These are phyloP conservation scores for Phorcus lineatus DNA, from an alignment of 2,888 invertebrate species.

Conservation along the genomic window DNA sequence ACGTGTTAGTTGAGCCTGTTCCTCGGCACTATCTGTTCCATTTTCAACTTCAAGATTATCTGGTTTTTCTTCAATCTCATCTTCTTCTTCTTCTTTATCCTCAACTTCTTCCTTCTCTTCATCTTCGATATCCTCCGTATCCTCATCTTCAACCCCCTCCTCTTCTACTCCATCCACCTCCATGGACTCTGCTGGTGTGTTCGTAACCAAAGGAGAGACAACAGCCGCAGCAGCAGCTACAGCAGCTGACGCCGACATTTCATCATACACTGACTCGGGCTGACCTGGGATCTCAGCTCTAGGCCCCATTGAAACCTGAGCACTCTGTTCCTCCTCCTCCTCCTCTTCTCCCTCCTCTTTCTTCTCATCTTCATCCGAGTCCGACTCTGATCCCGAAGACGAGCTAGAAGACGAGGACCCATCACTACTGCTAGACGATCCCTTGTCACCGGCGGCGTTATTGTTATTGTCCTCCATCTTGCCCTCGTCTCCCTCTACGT, in stretches of 20 bases:
- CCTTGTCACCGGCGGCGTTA: slow-evolving; percentile 3
- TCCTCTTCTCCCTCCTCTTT: slow-evolving; percentile 5
- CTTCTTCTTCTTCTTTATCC: background rate
- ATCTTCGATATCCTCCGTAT: background rate
- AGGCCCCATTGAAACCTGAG: background rate
- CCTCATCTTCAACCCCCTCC: background rate
- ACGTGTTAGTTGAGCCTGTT: background rate
- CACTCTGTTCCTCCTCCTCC: background rate
- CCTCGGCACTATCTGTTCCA: background rate
- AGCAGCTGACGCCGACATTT: background rate
- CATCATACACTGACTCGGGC: background rate
- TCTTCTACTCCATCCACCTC: background rate
- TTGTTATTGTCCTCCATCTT: background rate
- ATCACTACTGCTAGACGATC: background rate
- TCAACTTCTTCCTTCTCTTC: background rate
- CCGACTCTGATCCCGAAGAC: background rate
- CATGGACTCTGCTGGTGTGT: background rate
- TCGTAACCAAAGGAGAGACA: background rate
- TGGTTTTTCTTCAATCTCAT: background rate
- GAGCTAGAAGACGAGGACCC: background rate
- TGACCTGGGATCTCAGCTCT: background rate
- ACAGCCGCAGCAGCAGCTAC: background rate
- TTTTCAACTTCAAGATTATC: background rate
- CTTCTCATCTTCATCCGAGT: background rate
- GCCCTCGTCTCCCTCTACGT: background rate